These are phyloP conservation scores for Tragelaphus imberbis DNA, from an alignment of 2,113 vertebrate genomes.

Conservation along the genomic window DNA sequence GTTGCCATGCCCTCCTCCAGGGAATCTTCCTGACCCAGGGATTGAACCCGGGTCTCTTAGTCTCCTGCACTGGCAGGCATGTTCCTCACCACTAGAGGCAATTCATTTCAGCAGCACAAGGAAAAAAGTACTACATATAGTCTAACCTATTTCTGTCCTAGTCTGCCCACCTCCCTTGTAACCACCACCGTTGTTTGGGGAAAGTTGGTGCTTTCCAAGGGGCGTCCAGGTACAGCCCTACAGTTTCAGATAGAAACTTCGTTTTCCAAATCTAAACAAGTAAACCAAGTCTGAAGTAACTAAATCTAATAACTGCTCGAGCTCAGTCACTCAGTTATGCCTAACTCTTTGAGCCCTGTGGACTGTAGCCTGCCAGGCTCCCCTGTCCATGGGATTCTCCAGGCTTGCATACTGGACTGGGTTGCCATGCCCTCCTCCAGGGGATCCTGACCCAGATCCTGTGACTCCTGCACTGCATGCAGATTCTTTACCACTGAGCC, in stretches of 20 bases:
- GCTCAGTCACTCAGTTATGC: not conserved
- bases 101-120: not conserved
- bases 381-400: not conserved
- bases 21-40: not conserved
- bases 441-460: not conserved
- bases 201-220: not conserved
- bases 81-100: not conserved
- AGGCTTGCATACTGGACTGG: not conserved
- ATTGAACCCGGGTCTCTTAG: not conserved
- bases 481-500: not conserved
- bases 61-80: not conserved
- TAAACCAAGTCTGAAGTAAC: not conserved
- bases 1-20: not conserved
- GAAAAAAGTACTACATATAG: not conserved
- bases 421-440: not conserved
- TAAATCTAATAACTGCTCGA: not conserved
- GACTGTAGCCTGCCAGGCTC: not conserved
- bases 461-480: not conserved
- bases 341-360: not conserved
- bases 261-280: not conserved
- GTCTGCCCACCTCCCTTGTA: not conserved
- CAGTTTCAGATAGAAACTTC: not conserved
- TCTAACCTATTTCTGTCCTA: not conserved
- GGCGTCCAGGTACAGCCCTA: not conserved
- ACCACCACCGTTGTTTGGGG: not conserved